Evolutionary conservation across 1,140 invertebrate species (phyloP), one percentile per base, ranked within the genome.

Genomic region (Aphelinus atriplicis): DNA sequence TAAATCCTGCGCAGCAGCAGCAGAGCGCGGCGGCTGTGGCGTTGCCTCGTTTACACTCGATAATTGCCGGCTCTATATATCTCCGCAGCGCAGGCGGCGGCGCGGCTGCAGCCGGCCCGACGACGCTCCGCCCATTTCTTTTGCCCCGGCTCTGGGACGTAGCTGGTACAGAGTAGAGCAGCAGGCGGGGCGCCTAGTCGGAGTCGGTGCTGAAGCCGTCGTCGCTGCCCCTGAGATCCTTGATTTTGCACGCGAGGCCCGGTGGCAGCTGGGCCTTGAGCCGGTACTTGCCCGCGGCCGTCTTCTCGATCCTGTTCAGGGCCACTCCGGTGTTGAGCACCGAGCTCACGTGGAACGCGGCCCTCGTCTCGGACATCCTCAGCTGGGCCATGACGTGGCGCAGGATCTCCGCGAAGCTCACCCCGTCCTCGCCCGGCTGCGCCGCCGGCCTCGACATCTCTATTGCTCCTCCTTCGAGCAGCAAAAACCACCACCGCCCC

Each of bases 241-340:
- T 71, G 26, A 86, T 84, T 64, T 62, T 77, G 57, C 73, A 77
- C 48, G 61, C 43, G 42, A 81, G 70, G 3, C 77, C 65, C 1
- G 71, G 66, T n/a, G 83, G 77, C 68, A 78, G 81, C 10, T 63
- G 51, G 1, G 57, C 10, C 2, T 65, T 55, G n/a, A 85, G 61
- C 9, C 80, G 50, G 48, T 84, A 86, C 66, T 76, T 84, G 57
- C 80, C 79, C 4, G 43, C 55, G 9, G 77, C 46, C 43, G 81
- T 83, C 71, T 77, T 81, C 77, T 79, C 81, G 71, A 88, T 87
- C 76, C 71, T 85, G 72, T 78, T 73, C 45, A 83, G 64, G 10
- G 78, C 77, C 26, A 87, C 72, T 3, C 86, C 86, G 7, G 73
- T 50, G 47, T 81, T 78, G 7, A 88, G 78, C 42, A 86, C 82